Conservation (phyloP, 1,140 invertebrate genomes). For the Reticulitermes speratus region DNA sequence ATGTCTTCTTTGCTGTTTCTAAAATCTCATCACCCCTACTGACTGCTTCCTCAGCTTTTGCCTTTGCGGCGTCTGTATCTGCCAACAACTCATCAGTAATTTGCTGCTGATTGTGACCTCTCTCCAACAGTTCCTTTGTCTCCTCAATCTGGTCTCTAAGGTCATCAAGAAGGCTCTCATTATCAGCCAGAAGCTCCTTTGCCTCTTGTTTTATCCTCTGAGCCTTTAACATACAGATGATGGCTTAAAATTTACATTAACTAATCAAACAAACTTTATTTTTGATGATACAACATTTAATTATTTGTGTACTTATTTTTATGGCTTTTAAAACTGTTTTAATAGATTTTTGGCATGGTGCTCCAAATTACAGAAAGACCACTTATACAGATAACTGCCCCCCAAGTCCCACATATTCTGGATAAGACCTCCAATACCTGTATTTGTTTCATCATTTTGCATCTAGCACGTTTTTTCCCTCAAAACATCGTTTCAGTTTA, state of each 20-base stretch:
- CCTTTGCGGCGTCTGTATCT: slow-evolving; percentile 69
- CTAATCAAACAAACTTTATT: too few species aligned
- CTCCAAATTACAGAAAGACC: too few species aligned
- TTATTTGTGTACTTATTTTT: background rate
- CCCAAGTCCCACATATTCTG: too few species aligned
- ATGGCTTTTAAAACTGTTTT: too few species aligned
- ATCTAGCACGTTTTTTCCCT: background rate
- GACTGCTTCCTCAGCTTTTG: slow-evolving; percentile 77
- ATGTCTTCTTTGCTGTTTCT: slow-evolving; percentile 82
- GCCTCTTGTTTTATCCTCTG: slow-evolving; percentile 40
- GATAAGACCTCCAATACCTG: too few species aligned
- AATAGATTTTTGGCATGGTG: too few species aligned
- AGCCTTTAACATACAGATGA: slow-evolving; percentile 34
- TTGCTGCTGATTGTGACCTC: slow-evolving; percentile 58
- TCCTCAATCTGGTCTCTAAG: slow-evolving; percentile 57
- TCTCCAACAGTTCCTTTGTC: slow-evolving; percentile 54
- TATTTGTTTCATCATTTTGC: too few species aligned
- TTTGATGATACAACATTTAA: too few species aligned
- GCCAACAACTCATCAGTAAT: slow-evolving; percentile 63
- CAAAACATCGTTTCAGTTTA: background rate
- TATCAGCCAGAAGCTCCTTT: slow-evolving; percentile 57
- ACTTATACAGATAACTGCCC: too few species aligned
- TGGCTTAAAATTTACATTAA: too few species aligned
- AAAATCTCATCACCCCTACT: slow-evolving; percentile 80
- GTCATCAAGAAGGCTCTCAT: slow-evolving; percentile 57